Evolutionary conservation across 1,140 invertebrate genomes (phyloP).

Genomic region (Limonius californicus): DNA sequence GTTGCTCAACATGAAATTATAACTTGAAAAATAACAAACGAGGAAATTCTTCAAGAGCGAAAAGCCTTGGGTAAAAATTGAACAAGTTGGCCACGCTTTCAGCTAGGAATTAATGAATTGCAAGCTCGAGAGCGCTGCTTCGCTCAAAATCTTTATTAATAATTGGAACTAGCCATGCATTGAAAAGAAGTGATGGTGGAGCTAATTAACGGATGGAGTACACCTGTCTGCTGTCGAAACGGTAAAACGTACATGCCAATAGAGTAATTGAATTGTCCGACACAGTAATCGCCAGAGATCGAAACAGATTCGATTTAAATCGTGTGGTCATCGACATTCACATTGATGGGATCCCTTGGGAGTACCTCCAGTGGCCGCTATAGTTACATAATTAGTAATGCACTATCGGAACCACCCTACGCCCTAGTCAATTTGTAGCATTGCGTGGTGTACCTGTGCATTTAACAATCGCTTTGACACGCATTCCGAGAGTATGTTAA

Average conservation of each 20-base stretch:
- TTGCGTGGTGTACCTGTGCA: conserved; percentile 10
- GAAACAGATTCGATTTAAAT: conserved; percentile 29
- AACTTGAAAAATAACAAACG: no score
- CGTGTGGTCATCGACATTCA: conserved; percentile 28
- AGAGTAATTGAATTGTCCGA: conserved; percentile 25
- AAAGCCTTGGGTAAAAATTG: no score
- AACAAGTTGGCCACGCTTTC: no score
- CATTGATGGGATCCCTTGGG: conserved; percentile 23
- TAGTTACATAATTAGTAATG: conserved; percentile 8
- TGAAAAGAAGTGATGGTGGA: no score
- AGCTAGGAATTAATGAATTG: no score
- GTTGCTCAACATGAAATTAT: no score
- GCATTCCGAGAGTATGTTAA: not conserved
- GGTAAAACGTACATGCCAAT: conserved; percentile 7
- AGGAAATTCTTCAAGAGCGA: no score
- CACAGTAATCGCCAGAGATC: conserved; percentile 25
- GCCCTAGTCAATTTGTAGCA: not conserved
- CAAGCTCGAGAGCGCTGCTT: no score
- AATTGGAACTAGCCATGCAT: no score
- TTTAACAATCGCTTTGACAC: conserved; percentile 3
- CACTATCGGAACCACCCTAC: not conserved
- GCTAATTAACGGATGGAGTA: not conserved
- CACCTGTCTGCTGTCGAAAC: not conserved
- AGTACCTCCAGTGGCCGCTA: conserved; percentile 9
- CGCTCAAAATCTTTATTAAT: no score